phyloP scores from a whole-genome alignment of 2,888 invertebrate genomes.

The Eumerus sabulonum region DNA sequence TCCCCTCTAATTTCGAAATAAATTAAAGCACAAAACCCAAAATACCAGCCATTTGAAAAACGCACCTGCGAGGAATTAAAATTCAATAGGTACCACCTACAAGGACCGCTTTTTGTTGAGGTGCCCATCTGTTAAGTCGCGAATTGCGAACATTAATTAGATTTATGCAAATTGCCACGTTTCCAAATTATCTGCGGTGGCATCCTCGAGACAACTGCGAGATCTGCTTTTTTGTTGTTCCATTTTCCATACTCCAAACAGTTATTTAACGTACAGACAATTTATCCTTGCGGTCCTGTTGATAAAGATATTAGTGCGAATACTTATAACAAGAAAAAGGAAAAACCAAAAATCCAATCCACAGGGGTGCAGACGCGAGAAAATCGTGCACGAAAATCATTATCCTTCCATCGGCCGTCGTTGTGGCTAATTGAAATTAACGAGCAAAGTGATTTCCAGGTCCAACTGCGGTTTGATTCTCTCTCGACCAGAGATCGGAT shows the following conservation, averaged over 20 bases:
- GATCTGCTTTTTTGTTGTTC: slow-evolving; percentile 1
- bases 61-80: background rate
- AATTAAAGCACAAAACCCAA: slow-evolving; percentile 38
- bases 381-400: slow-evolving; percentile 47
- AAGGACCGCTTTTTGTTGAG: slow-evolving; percentile 3
- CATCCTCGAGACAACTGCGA: background rate
- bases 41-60: background rate
- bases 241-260: slow-evolving; percentile 1
- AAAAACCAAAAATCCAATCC: no score
- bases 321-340: no score
- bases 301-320: no score
- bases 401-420: slow-evolving; percentile 32
- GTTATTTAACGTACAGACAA: background rate
- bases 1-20: slow-evolving; percentile 28
- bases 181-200: slow-evolving; percentile 8
- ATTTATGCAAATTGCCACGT: slow-evolving; percentile 50
- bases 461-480: slow-evolving; percentile 62
- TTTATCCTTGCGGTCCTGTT: no score
- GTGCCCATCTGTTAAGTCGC: slow-evolving; percentile 48
- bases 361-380: no score
- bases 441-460: slow-evolving; percentile 56
- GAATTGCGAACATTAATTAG: slow-evolving; percentile 52
- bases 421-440: slow-evolving; percentile 63
- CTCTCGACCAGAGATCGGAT: slow-evolving; percentile 47
- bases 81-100: background rate